Base-by-base conservation (phyloP, 2,797 vertebrate genomes). In the Muscicapa striata region DNA sequence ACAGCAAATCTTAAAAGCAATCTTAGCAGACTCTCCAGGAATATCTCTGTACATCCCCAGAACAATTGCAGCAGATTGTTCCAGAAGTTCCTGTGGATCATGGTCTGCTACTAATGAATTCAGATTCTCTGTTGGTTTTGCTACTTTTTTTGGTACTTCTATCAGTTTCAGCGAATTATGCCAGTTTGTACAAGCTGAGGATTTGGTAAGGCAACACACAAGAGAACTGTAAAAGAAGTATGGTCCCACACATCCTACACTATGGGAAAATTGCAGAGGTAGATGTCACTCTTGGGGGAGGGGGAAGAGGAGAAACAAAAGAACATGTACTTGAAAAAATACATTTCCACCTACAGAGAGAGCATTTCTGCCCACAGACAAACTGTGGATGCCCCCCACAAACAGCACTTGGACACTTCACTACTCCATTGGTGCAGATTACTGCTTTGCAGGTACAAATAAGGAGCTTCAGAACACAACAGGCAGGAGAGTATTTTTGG, bases 191-290 rank as follows among this genome's bases (percentile, higher is more conserved):
- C 41, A 83, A 87, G 32, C 64, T 85, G 89, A 89, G 66, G 62
- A 68, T 83, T 62, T 92, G 61, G 66, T 72, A 92, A 95, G 63
- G 23, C 78, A 72, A 54, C 49, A 89, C 48, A 78, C 19, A 70
- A 78, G 84, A 43, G 52, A 77, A 63, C 58, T 57, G 27, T 43
- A 46, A 38, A 73, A 93, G 54, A 40, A 81, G n/a, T 16, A 73
- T n/a, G 5, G 81, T 79, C 68, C 84, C 76, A 74, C 69, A 72
- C 58, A 74, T 77, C 81, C 87, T 73, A 93, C 82, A 68, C 49
- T 30, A 63, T 77, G 21, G 40, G 51, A 67, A 80, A 93, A 96
- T 85, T 15, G 32, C 69, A 92, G 84, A 93, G 68, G 87, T 89
- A 82, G 68, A 74, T 83, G 54, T 77, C 78, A 89, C 43, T 75